Base-by-base conservation (phyloP, 1,140 invertebrate species). In the Drosophila auraria region DNA sequence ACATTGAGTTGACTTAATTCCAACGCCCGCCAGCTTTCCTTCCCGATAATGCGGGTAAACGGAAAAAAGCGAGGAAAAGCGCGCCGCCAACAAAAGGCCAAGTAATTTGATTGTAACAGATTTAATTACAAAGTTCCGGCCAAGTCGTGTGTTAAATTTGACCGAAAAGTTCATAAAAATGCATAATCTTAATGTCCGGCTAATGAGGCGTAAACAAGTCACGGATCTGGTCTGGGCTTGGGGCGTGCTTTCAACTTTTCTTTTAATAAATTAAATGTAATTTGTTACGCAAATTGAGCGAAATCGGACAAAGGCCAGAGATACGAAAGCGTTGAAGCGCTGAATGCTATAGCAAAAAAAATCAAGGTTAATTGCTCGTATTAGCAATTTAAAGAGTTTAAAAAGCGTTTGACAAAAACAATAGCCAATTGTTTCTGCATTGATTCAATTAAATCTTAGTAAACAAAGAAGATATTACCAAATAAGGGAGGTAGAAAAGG, bases 1-100 rank as follows among this genome's bases (percentile, higher is more conserved):
- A 81, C 73, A 78, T 89, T 80, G 78, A 87, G 78, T 89, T 54
- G 80, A 75, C 74, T 81, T 78, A 78, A 75, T 81, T 69, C 42
- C 54, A 83, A 80, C 40, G 65, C 69, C 66, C 63, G 54, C 62
- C 68, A 53, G 49, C 60, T 68, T 38, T 65, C 65, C 38, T 25
- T 30, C 17, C 30, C 44, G 54, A 50, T 49, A 27, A 25, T 20
- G n/a, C 51, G 7, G 44, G n/a, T 56, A 51, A 70, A 49, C 11
- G 8, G 15, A 15, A 38, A 27, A 59, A 36, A 60, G 20, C 36
- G 15, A 15, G 17, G 30, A 53, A 23, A 45, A 30, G 58, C 20
- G 47, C 25, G 23, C 7, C 36, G 33, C 27, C 64, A 17, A 38
- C 27, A 69, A 78, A 68, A 53, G 53, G 53, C 51, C 47, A 49